A percentile compares a stretch with the other conserved stretches of the same genome.
phyloP scores from a whole-genome alignment of 2,113 vertebrate genomes.

The Aldabrachelys gigantea region DNA sequence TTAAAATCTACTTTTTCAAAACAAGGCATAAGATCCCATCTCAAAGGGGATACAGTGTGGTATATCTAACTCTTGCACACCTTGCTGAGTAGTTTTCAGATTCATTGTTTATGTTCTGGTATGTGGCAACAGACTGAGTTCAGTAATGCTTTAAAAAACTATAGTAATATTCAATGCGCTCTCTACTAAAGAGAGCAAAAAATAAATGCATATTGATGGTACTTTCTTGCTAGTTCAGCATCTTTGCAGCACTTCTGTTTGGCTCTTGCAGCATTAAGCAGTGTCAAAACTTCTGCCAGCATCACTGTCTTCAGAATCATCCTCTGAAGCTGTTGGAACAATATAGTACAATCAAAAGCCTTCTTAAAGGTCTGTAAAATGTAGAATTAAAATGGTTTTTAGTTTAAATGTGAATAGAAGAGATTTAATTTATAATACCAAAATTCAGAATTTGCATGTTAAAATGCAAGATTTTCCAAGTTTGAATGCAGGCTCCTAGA shows the following conservation, averaged over 20 bases:
- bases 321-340: slow-evolving; percentile 86
- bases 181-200: slow-evolving; percentile 71
- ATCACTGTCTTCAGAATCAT: slow-evolving; percentile 87
- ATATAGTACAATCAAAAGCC: slow-evolving; percentile 67
- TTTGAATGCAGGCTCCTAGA: not conserved
- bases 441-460: not conserved
- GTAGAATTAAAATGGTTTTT: not conserved
- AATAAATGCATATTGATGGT: slow-evolving; percentile 46
- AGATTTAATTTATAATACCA: not conserved
- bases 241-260: slow-evolving; percentile 70
- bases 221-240: slow-evolving; percentile 74
- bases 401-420: not conserved
- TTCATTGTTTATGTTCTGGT: slow-evolving; percentile 61
- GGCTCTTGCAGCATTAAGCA: slow-evolving; percentile 61
- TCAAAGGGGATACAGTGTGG: slow-evolving; percentile 70
- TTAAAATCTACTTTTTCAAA: slow-evolving; percentile 60
- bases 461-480: not conserved
- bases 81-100: slow-evolving; percentile 66
- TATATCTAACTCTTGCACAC: slow-evolving; percentile 46
- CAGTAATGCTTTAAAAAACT: slow-evolving; percentile 66
- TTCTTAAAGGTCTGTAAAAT: not conserved
- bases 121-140: slow-evolving; percentile 69
- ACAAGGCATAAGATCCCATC: slow-evolving; percentile 69
- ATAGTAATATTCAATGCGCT: slow-evolving; percentile 60
- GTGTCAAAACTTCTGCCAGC: slow-evolving; percentile 80